Evolutionary conservation across 2,113 vertebrate species (phyloP), one percentile per base, ranked within the genome.

Genomic region (Rutilus rutilus): DNA sequence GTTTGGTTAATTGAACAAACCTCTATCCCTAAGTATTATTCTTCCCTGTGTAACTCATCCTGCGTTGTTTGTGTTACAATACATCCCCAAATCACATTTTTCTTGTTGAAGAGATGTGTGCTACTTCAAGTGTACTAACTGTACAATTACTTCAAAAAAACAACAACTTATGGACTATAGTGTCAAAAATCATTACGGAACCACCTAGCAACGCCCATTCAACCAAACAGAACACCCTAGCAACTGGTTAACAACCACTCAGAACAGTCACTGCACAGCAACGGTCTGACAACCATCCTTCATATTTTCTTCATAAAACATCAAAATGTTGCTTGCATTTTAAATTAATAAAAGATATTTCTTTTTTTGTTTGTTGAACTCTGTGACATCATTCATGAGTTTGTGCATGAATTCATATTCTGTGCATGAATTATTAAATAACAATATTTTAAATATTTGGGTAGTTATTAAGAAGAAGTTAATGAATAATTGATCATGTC

Each of bases 391-490:
- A 57, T 47, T 57, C 65, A 71, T 25, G 30, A 57, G 67, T 71
- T 54, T 59, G 81, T 54, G 65, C 19, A 83, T 39, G 50, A 8
- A 73, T 73, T 73, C 50, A 83, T 73, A 73, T 59, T 42, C 45
- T 14, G 81, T 25, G 81, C 64, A 83, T 83, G 67, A 73, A 83
- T 83, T 82, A 82, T 82, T 82, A 71, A 83, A 59, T 73, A 39
- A 79, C 30, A 59, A 83, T 83, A 83, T 83, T 83, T 83, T 59
- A 83, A 73, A 73, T 73, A 57, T 83, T 69, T 83, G 30, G 47
- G 14, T 39, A 33, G 81, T 82, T 82, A 82, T 82, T 82, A 83
- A 83, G 33, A 39, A 73, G 67, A 39, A 25, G 47, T n/a, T 30
- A 5, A 83, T 83, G 50, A 83, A 83, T 83, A 73, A 73, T 83